Evolutionary conservation across 2,888 invertebrate genomes (phyloP), one percentile per base, ranked within the genome.

Genomic region (Camptogramma bilineatum): DNA sequence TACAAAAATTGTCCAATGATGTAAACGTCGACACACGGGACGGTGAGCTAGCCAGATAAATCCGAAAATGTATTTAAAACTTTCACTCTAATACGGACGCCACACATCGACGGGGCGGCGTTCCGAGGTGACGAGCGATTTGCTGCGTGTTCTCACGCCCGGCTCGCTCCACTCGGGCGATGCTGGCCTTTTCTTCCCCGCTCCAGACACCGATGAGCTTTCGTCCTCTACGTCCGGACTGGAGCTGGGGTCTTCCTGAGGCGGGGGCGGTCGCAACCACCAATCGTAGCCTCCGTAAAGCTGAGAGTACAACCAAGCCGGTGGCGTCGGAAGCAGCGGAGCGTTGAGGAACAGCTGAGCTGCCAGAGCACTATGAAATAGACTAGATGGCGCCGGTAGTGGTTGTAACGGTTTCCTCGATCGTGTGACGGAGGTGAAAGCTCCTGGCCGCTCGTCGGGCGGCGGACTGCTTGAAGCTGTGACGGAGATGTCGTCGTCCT

Each of bases 241-340:
- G 0, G 91, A 91, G 53, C 80, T 81, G 0, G 91, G 88, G 63
- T 92, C 92, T 72, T 92, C 93, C 79, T 88, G 90, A 10, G 85
- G 82, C 0, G 82, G 84, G 0, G 88, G 91, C 13, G 93, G 92
- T 80, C 92, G 73, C 0, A 96, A 91, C 96, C 96, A 96, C 91
- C 96, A 95, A 66, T 96, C 96, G 73, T 95, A 95, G 62, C 94
- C 94, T 31, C 95, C 95, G 79, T 96, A 96, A 0, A 97, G 89
- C 77, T 96, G 96, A 0, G 96, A 96, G 78, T 96, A 96, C 4
- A 96, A 85, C 96, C 96, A 96, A 66, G 96, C 96, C 42, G 95
- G 95, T 5, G 96, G 96, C 0, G 96, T 96, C 0, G 96, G 96
- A 67, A 96, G 85, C 13, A 96, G 88, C 0, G 96, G 96, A 4